Evolutionary conservation across 2,888 invertebrate species (phyloP).

Genomic region (Drosophila hamatofila): DNA sequence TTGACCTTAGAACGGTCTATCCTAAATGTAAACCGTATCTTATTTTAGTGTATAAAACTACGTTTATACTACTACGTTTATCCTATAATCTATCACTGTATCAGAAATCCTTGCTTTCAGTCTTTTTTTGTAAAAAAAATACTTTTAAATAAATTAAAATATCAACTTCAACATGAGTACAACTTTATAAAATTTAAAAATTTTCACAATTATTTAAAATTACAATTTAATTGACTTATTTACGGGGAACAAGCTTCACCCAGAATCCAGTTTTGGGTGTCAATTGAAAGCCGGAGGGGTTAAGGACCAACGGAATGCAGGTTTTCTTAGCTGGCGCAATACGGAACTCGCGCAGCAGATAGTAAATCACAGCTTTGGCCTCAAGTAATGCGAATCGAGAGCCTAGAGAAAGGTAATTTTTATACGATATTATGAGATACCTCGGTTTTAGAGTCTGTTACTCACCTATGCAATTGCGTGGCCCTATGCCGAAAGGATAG

Average conservation of each 20-base stretch:
- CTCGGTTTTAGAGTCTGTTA: no score
- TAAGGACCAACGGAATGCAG: constrained; percentile 73
- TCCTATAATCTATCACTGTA: no score
- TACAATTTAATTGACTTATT: constrained; percentile 76
- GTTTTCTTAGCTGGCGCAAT: constrained; percentile 75
- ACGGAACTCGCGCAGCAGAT: constrained; percentile 78
- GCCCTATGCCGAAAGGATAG: constrained; percentile 87
- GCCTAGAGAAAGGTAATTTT: constrained; percentile 55
- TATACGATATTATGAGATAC: neutral
- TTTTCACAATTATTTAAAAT: neutral
- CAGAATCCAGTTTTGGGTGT: constrained; percentile 81
- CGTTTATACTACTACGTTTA: no score
- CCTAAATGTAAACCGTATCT: neutral
- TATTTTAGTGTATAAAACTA: neutral
- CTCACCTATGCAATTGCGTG: constrained; percentile 88
- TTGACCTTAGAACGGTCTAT: neutral
- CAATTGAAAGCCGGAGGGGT: constrained; percentile 66
- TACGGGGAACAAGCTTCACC: constrained; percentile 75
- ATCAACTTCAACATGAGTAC: neutral
- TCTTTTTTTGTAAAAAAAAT: neutral
- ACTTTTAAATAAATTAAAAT: no score
- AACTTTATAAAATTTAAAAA: neutral
- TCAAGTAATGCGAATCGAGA: constrained; percentile 84
- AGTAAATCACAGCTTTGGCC: constrained; percentile 81
- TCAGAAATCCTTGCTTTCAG: neutral